phyloP scores from a whole-genome alignment of 1,140 invertebrate species.

The Drosophila equinoxialis region DNA sequence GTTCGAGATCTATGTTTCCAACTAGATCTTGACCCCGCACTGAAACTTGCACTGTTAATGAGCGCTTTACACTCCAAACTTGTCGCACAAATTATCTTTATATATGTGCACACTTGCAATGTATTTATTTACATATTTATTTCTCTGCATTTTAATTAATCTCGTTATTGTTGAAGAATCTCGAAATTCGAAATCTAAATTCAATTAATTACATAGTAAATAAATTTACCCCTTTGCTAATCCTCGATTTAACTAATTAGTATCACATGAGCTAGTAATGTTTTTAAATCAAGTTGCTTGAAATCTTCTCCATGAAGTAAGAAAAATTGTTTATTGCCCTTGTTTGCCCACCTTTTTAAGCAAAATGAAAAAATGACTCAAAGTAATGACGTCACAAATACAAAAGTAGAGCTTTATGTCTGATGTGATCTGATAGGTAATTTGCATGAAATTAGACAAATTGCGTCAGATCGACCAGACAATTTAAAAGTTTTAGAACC shows the following conservation, averaged over 20 bases:
- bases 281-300: no score
- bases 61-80: conserved; percentile 53
- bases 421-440: not conserved
- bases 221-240: not conserved
- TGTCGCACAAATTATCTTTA: conserved; percentile 37
- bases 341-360: not conserved
- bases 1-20: conserved; percentile 88
- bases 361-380: not conserved
- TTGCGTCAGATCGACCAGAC: no score
- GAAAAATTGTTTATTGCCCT: not conserved
- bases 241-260: not conserved
- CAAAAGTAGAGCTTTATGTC: not conserved
- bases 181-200: conserved; percentile 17
- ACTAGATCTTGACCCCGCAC: conserved; percentile 50
- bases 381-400: not conserved
- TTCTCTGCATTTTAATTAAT: conserved; percentile 46
- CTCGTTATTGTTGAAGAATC: conserved; percentile 44
- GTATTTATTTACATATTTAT: conserved; percentile 39
- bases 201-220: conserved; percentile 4
- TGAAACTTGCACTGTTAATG: conserved; percentile 45
- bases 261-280: no score
- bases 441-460: not conserved
- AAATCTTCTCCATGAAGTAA: no score
- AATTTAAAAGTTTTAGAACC: no score
- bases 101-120: not conserved